A percentile compares a stretch with the other conserved stretches of the same genome.
phyloP scores from a whole-genome alignment of 2,888 invertebrate genomes.

The Caenorhabditis sp. region DNA sequence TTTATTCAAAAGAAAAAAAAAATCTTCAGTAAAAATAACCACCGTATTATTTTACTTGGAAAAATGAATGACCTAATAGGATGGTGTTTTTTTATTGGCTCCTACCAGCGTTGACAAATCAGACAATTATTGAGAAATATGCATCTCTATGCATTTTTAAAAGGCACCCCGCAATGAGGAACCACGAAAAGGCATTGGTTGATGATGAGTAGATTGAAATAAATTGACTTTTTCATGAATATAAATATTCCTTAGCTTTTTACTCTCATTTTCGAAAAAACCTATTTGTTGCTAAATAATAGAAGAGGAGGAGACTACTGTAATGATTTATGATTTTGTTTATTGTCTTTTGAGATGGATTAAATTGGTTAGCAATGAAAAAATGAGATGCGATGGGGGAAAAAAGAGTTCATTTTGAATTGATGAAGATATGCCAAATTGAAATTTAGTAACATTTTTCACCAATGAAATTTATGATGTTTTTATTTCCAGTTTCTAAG shows the following conservation, averaged over 20 bases:
- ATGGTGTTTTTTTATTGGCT: too few species aligned
- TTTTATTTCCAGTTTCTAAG: background rate
- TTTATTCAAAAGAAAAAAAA: background rate
- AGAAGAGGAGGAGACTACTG: slow-evolving; percentile 10
- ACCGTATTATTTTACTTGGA: background rate
- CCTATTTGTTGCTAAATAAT: background rate
- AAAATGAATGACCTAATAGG: background rate
- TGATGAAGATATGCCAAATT: slow-evolving; percentile 5
- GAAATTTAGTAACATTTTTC: background rate
- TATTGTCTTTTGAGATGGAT: slow-evolving; percentile 5
- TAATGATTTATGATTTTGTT: slow-evolving; percentile 39
- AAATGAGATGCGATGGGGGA: background rate
- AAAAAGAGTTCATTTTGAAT: slow-evolving; percentile 2
- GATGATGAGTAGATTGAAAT: slow-evolving; percentile 30
- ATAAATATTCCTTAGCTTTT: background rate
- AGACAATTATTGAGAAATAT: slow-evolving; percentile 4
- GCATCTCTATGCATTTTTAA: slow-evolving; percentile 40
- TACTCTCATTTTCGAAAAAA: slow-evolving; percentile 1
- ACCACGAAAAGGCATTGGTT: slow-evolving; percentile 18
- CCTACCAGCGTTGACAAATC: background rate
- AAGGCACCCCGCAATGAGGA: slow-evolving; percentile 19
- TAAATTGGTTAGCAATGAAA: slow-evolving; percentile 10
- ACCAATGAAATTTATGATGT: background rate
- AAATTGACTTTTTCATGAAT: slow-evolving; percentile 44
- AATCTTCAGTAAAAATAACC: too few species aligned